Percentiles rank a stretch among this genome's conserved stretches.
Evolutionary conservation across 2,113 vertebrate species (phyloP).

Genomic region (Limnothrissa miodon): DNA sequence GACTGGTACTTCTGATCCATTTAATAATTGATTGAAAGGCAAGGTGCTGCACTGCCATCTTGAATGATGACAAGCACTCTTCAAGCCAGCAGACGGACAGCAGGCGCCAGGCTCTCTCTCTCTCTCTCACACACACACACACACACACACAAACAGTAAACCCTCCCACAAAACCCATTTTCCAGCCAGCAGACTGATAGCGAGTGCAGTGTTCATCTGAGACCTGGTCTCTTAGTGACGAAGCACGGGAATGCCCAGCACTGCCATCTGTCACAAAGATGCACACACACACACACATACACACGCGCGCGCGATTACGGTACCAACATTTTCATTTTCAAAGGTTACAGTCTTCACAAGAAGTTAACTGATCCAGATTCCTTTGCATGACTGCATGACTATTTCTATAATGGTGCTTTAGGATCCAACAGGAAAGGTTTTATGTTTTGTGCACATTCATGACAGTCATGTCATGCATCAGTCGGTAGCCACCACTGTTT

Average conservation of each 20-base stretch:
- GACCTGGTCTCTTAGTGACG: background rate
- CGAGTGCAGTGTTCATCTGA: background rate
- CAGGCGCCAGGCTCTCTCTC: background rate
- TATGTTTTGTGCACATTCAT: background rate
- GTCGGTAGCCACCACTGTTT: background rate
- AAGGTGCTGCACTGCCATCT: slow-evolving; percentile 3
- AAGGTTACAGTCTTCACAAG: no score
- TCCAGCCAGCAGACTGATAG: background rate
- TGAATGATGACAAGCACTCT: slow-evolving; percentile 5
- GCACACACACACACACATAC: background rate
- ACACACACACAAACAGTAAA: background rate
- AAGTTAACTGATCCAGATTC: no score
- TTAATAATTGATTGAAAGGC: background rate
- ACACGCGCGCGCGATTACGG: no score
- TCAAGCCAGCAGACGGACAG: background rate
- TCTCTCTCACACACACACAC: background rate
- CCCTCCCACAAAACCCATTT: background rate
- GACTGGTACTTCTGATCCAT: slow-evolving; percentile 14
- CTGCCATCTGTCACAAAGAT: background rate
- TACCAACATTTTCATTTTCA: no score
- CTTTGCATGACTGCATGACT: no score
- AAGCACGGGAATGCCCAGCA: background rate
- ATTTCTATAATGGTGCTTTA: no score
- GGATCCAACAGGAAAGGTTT: no score
- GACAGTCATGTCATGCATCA: background rate